phyloP scores from a whole-genome alignment of 1,140 invertebrate species.

The Sycophaga agraensis region DNA sequence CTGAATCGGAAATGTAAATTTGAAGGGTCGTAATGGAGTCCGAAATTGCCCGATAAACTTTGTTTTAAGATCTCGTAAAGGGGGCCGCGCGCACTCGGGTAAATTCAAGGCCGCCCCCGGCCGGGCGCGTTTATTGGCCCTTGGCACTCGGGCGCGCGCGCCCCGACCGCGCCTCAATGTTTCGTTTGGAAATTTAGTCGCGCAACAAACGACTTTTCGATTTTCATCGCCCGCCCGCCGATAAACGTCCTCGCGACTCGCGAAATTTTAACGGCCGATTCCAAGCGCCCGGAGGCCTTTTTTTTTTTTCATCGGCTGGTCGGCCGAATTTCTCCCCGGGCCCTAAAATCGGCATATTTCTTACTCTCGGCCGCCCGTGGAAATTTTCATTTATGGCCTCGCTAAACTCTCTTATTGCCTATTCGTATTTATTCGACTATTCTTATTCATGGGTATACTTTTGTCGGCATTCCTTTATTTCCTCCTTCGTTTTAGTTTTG shows the following conservation, averaged over 20 bases:
- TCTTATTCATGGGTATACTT: too few species aligned
- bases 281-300: background rate
- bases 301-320: background rate
- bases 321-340: too few species aligned
- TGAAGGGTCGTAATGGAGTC: background rate
- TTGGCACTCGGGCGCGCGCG: too few species aligned
- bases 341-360: too few species aligned
- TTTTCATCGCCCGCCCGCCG: background rate
- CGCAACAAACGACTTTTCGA: background rate
- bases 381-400: too few species aligned
- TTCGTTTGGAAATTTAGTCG: background rate
- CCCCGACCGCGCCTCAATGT: background rate
- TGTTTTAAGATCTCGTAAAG: conserved; percentile 2
- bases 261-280: background rate
- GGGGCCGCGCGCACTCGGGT: too few species aligned
- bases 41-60: conserved; percentile 16
- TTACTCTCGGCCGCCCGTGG: too few species aligned
- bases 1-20: conserved; percentile 16
- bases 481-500: too few species aligned
- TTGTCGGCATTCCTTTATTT: too few species aligned
- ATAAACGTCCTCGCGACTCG: too few species aligned
- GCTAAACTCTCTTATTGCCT: too few species aligned
- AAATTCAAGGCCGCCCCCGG: conserved; percentile 4
- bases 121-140: background rate
- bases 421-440: too few species aligned